A percentile compares a stretch with the other conserved stretches of the same genome.
These are phyloP conservation scores for Eristalis tenax DNA, from an alignment of 2,888 invertebrate species.

Conservation along the genomic window DNA sequence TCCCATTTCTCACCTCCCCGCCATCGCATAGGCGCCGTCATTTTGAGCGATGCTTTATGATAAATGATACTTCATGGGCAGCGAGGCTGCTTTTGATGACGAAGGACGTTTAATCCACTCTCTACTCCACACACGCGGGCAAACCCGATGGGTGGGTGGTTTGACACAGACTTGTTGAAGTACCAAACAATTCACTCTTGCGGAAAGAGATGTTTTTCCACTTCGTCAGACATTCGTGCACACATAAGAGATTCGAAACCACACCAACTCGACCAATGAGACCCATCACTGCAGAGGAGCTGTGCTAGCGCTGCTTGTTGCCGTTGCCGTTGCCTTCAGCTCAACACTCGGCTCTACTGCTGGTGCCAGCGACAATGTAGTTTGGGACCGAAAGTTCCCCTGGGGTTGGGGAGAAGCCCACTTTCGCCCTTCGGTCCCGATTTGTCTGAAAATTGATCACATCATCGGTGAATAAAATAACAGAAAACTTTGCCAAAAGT, in stretches of 20 bases:
- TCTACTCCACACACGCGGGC: slow-evolving; percentile 14
- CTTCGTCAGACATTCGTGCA: slow-evolving; percentile 18
- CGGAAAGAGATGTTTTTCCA: slow-evolving; percentile 47
- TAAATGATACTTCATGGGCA: slow-evolving; percentile 65
- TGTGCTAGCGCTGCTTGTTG: not conserved
- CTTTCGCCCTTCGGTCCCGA: not conserved
- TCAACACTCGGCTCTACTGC: not conserved
- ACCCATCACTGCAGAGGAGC: not conserved
- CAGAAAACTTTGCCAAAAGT: slow-evolving; percentile 5
- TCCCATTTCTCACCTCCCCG: not conserved
- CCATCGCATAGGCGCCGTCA: not conserved
- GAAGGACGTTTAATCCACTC: slow-evolving; percentile 52
- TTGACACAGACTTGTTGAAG: slow-evolving; percentile 73
- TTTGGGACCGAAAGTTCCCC: too few relatives aligned
- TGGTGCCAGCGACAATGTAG: not conserved
- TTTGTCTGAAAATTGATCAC: slow-evolving; percentile 48
- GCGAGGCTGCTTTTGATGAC: slow-evolving; percentile 52
- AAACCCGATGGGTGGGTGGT: slow-evolving; percentile 41
- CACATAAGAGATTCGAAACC: not conserved
- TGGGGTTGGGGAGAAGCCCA: too few relatives aligned
- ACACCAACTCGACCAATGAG: not conserved
- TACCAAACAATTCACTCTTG: slow-evolving; percentile 38
- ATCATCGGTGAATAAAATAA: slow-evolving; percentile 44
- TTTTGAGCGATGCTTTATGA: slow-evolving; percentile 52
- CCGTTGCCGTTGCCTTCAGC: not conserved